Evolutionary conservation across 1,140 invertebrate species (phyloP), one percentile per base, ranked within the genome.

Genomic region (Geopemphigus sp.): DNA sequence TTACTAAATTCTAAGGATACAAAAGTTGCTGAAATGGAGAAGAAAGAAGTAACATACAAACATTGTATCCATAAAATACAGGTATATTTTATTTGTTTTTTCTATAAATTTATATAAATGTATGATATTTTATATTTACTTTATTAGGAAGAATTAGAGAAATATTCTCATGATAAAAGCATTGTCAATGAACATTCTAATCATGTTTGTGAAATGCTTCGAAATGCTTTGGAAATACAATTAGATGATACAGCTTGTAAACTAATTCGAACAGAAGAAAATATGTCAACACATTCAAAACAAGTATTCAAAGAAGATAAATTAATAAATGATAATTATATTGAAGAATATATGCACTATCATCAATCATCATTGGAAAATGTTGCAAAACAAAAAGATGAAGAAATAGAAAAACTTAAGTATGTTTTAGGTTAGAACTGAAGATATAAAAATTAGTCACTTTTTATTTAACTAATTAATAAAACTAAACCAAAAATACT

Each of bases 51-150:
- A 47, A 47, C 74, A 61, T 78, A 78, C 17, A 39, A 78, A 61
- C 56, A 78, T 78, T 78, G 74, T 29, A 59, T 78, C 24, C 39
- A 22, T 26, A 78, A 78, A 78, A 78, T 78, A 61, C 74, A 78
- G 74, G 74, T 78, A 63, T 0, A 29, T 32, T 61, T 17, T 54
- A 24, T 50, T 17, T 19, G n/a, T 24, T 6, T 24, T 24, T 50
- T 17, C 32, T 39, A 8, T 17, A 24, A 63, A 32, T 32, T 32
- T 32, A 32, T 32, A 32, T 63, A 15, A 26, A 61, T 24, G 24
- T 47, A 47, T 11, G 6, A 39, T 66, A 47, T 53, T 53, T 53
- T 50, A 57, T 78, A 19, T 78, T 61, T n/a, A n/a, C n/a, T n/a
- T n/a, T n/a, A n/a, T 78, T 22, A 78, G 74, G 11, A 19, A 47